phyloP scores from a whole-genome alignment of 1,140 invertebrate genomes.

The Agraylea sexmaculata region DNA sequence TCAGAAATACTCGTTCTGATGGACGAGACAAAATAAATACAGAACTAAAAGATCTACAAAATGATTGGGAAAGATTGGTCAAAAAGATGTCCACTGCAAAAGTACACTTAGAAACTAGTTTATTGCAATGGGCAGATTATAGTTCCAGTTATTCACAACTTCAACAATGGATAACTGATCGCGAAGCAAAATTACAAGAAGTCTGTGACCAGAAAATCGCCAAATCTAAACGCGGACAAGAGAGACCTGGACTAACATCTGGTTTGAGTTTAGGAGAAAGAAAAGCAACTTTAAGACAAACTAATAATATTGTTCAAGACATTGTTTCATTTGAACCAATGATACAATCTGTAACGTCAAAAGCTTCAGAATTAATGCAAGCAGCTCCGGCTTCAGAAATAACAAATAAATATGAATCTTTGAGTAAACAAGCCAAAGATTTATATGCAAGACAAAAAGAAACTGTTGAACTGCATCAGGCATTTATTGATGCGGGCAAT shows the following conservation, averaged over 20 bases:
- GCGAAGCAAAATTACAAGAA: slow-evolving; percentile 88
- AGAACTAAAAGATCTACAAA: slow-evolving; percentile 82
- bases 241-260: slow-evolving; percentile 54
- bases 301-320: slow-evolving; percentile 87
- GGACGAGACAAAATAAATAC: slow-evolving; percentile 79
- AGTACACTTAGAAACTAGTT: slow-evolving; percentile 80
- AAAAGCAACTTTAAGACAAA: slow-evolving; percentile 79
- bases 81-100: slow-evolving; percentile 88
- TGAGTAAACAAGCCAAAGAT: slow-evolving; percentile 81
- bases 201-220: slow-evolving; percentile 77
- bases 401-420: slow-evolving; percentile 77
- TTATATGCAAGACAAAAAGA: slow-evolving; percentile 83
- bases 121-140: slow-evolving; percentile 93
- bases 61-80: slow-evolving; percentile 83
- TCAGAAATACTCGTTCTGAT: slow-evolving; percentile 76
- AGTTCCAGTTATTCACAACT: slow-evolving; percentile 83
- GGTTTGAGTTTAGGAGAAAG: slow-evolving; percentile 67
- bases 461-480: slow-evolving; percentile 80
- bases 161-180: slow-evolving; percentile 90
- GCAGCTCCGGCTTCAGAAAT: slow-evolving; percentile 79
- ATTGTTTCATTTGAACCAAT: slow-evolving; percentile 91
- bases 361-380: slow-evolving; percentile 80
- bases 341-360: slow-evolving; percentile 85
- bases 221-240: slow-evolving; percentile 60
- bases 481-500: slow-evolving; percentile 79